These are phyloP conservation scores for Lissonota sp. DNA, from an alignment of 2,888 invertebrate genomes.

Conservation along the genomic window DNA sequence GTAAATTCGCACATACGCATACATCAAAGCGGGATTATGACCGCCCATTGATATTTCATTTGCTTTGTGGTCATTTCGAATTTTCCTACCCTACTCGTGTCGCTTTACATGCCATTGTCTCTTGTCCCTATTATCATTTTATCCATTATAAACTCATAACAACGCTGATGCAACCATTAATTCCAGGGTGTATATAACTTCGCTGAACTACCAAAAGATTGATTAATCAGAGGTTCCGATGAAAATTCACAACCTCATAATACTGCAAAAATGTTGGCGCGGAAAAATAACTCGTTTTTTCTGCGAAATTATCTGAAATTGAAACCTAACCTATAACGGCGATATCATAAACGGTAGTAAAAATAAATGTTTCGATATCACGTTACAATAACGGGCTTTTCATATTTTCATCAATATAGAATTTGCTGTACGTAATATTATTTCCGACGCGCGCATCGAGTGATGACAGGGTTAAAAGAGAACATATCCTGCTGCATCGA, in stretches of 20 bases:
- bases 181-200: not conserved
- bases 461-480: not conserved
- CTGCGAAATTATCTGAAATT: too few relatives aligned
- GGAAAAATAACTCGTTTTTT: not conserved
- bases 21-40: not conserved
- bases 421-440: not conserved
- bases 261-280: not conserved
- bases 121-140: not conserved
- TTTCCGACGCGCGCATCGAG: not conserved
- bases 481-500: not conserved
- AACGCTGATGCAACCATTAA: not conserved
- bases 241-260: not conserved
- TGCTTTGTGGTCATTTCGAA: constrained; percentile 13
- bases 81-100: constrained; percentile 2
- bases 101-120: constrained; percentile 1
- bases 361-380: not conserved
- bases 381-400: too few relatives aligned
- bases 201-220: constrained; percentile 2
- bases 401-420: too few relatives aligned
- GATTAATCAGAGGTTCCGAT: constrained; percentile 18
- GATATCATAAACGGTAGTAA: not conserved
- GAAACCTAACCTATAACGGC: not conserved
- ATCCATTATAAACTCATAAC: not conserved
- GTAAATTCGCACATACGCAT: not conserved
- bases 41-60: constrained; percentile 10